A percentile compares a stretch with the other conserved stretches of the same genome.
phyloP scores from a whole-genome alignment of 2,888 invertebrate species.

The Disparrhopalites patrizii region DNA sequence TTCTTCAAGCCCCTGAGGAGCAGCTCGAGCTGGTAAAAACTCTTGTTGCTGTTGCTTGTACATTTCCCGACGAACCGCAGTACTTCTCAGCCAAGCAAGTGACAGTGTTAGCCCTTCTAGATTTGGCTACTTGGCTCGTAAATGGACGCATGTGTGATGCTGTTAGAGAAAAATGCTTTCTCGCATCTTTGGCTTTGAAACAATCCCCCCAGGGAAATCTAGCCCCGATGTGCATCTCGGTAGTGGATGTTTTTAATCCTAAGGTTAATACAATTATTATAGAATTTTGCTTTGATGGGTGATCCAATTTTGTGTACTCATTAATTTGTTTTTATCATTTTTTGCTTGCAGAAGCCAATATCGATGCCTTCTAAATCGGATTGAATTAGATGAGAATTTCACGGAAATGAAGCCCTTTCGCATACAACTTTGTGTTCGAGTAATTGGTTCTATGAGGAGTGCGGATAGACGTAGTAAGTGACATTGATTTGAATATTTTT shows the following conservation, averaged over 20 bases:
- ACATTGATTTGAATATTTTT: too few relatives aligned
- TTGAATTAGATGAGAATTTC: too few relatives aligned
- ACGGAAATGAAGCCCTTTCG: too few relatives aligned
- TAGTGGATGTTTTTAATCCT: not conserved
- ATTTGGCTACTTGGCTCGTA: conserved; percentile 7
- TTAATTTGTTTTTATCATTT: too few relatives aligned
- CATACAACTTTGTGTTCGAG: too few relatives aligned
- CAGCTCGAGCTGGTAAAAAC: not conserved
- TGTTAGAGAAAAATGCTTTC: not conserved
- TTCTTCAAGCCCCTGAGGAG: not conserved
- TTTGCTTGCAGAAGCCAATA: too few relatives aligned
- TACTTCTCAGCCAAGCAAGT: conserved; percentile 5
- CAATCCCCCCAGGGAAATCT: not conserved
- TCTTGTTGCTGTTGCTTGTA: not conserved
- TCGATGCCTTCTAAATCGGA: too few relatives aligned
- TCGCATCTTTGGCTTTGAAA: not conserved
- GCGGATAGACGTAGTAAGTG: too few relatives aligned
- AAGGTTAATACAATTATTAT: too few relatives aligned
- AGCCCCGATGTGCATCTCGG: not conserved
- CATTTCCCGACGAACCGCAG: conserved; percentile 1
- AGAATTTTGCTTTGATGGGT: too few relatives aligned
- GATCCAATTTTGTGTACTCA: too few relatives aligned
- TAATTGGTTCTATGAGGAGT: too few relatives aligned
- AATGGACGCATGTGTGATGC: not conserved
- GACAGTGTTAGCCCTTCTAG: not conserved